Evolutionary conservation across 2,113 vertebrate species (phyloP).

Genomic region (Amazona vittata): DNA sequence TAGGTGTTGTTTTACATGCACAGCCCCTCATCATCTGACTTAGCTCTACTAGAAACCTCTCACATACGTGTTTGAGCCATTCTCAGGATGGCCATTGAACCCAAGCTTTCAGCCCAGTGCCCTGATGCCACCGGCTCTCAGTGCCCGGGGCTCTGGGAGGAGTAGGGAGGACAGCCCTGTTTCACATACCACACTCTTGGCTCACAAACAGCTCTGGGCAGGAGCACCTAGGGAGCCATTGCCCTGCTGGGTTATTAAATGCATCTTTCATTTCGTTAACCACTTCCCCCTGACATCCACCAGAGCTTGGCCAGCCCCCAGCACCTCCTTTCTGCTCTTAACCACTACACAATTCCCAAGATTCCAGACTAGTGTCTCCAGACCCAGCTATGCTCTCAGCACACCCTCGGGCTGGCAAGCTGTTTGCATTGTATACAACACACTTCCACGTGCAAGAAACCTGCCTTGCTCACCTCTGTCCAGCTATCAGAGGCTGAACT

Average conservation of each 20-base stretch:
- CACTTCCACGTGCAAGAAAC: fast-evolving
- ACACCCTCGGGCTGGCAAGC: background rate
- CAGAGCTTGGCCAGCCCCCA: background rate
- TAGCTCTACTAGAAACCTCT: background rate
- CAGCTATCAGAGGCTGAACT: background rate
- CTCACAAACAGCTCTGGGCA: background rate
- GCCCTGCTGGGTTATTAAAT: background rate
- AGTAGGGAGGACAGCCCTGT: background rate
- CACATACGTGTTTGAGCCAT: background rate
- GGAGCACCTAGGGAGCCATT: background rate
- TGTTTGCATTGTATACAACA: background rate
- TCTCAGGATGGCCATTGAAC: background rate
- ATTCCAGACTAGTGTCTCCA: background rate
- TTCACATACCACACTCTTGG: background rate
- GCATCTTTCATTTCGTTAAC: background rate
- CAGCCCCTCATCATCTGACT: background rate
- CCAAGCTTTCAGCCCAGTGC: background rate
- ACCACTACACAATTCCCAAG: fast-evolving
- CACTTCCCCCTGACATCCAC: background rate
- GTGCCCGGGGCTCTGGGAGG: background rate
- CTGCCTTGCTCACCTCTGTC: background rate
- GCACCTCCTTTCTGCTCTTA: background rate
- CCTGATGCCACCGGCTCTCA: background rate
- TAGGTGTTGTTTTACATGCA: background rate
- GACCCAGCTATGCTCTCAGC: background rate